Evolutionary conservation across 2,888 invertebrate species (phyloP), one percentile per base, ranked within the genome.

Genomic region (Cantharis rufa): DNA sequence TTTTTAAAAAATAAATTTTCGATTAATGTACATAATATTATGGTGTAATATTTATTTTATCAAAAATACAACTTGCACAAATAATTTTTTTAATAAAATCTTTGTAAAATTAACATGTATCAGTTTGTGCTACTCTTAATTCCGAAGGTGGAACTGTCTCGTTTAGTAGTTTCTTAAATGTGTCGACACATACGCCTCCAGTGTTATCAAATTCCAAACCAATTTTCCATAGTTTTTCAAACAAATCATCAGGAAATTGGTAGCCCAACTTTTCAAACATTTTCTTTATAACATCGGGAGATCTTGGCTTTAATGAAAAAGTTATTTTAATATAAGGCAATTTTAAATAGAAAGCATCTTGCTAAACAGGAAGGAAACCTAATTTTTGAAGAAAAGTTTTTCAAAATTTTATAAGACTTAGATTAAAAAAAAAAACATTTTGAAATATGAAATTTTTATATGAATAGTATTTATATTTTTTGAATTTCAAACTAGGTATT

Each of bases 41-140:
- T 32, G 13, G 48, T 48, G 48, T 48, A 48, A n/a, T 48, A 48
- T 48, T 48, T 48, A 48, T 48, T 48, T 48, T 48, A 48, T 48
- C 48, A 48, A n/a, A 48, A 48, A 48, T 48, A 48, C n/a, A 48
- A n/a, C 7, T 48, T n/a, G 1, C 48, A 48, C n/a, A 4, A 48
- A 48, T 48, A 48, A 48, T 48, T 48, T 48, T n/a, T 48, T 7
- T 7, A n/a, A 48, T 48, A 48, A 48, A n/a, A 1, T 48, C n/a
- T 15, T 24, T 24, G 48, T 69, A 72, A 68, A 62, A 48, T 24
- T 15, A 72, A 72, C n/a, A 32, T 61, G 64, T 27, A 62, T n/a
- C 82, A 92, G 48, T 48, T 9, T 93, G 87, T 94, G 94, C 85
- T 94, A 94, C 86, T 95, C 95, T 28, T 95, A 96, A 24, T 96